A percentile compares a stretch with the other conserved stretches of the same genome.
Evolutionary conservation across 2,113 vertebrate genomes (phyloP).

Genomic region (Rhinopithecus roxellana): DNA sequence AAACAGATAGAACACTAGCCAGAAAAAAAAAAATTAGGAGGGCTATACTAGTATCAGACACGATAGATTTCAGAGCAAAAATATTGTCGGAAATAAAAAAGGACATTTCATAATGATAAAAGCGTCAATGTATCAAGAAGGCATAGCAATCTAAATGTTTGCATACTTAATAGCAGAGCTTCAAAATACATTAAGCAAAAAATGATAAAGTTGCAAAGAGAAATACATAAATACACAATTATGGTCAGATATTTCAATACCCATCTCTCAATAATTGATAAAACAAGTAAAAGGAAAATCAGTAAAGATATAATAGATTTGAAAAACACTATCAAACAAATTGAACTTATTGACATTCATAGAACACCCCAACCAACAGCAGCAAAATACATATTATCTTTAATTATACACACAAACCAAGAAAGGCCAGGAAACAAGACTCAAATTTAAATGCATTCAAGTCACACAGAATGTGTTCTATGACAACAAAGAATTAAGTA

Average conservation of each 20-base stretch:
- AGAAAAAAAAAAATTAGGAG: background rate
- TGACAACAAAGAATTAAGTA: background rate
- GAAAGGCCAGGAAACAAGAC: background rate
- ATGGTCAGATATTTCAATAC: background rate
- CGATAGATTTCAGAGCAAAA: background rate
- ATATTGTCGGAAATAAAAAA: background rate
- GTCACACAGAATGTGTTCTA: background rate
- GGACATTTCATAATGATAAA: background rate
- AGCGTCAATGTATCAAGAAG: background rate
- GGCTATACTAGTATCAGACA: background rate
- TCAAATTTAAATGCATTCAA: background rate
- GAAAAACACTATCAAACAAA: background rate
- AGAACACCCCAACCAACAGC: background rate
- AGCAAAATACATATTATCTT: background rate
- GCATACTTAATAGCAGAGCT: background rate
- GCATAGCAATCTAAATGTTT: background rate
- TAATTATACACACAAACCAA: background rate
- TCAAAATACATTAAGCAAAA: background rate
- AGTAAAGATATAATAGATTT: background rate
- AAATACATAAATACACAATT: background rate
- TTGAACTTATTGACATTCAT: background rate
- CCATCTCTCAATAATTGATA: background rate
- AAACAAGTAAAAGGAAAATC: background rate
- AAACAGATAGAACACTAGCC: background rate
- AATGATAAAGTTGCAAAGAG: background rate